Evolutionary conservation across 2,113 vertebrate species (phyloP).

Genomic region (Apaloderma vittatum): DNA sequence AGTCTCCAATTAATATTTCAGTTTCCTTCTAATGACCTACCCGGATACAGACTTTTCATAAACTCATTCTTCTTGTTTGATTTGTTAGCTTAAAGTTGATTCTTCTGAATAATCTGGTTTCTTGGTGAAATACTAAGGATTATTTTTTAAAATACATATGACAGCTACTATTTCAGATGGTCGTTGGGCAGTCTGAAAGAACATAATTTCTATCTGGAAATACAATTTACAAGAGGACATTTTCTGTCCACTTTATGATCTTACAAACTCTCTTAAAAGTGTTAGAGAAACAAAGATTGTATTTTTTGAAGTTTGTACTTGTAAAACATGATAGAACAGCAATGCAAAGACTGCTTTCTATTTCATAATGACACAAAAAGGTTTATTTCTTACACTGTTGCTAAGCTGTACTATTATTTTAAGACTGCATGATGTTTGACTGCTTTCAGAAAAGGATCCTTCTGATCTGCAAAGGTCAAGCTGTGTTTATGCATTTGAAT

Average conservation of each 20-base stretch:
- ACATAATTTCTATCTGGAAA: neutral
- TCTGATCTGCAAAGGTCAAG: neutral
- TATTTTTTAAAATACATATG: neutral
- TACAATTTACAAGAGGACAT: neutral
- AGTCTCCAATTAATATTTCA: neutral
- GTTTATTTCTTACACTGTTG: neutral
- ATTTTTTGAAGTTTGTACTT: neutral
- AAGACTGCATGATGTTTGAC: neutral
- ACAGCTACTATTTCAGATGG: neutral
- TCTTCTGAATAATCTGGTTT: neutral
- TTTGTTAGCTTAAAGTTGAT: neutral
- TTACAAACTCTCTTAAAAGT: neutral
- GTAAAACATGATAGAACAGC: neutral
- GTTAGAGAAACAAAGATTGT: neutral
- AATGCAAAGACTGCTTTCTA: neutral
- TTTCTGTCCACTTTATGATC: neutral
- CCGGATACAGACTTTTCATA: neutral
- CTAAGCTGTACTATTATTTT: neutral
- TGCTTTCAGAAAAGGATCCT: neutral
- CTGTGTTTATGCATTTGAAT: slow-evolving; percentile 13
- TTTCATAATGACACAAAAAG: neutral
- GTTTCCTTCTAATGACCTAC: neutral
- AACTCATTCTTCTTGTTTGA: neutral
- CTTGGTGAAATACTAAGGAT: neutral
- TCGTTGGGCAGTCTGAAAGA: neutral